Percentiles rank a stretch among this genome's conserved stretches.
These are phyloP conservation scores for Centropus unirufus DNA, from an alignment of 2,113 vertebrate genomes.

Conservation along the genomic window DNA sequence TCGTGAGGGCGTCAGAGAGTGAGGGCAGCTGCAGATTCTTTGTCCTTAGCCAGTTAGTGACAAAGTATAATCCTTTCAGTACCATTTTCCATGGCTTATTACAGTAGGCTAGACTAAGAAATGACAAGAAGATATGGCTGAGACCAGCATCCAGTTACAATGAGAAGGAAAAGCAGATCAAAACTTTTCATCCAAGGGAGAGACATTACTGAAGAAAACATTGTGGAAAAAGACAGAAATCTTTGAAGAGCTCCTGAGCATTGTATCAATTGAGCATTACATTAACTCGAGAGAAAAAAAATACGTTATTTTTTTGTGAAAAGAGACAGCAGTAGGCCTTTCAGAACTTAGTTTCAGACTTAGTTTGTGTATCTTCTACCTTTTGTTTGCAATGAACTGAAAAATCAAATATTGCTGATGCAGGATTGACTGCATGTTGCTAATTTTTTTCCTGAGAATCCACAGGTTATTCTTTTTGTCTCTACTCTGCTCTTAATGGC, in stretches of 20 bases:
- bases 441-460: not conserved
- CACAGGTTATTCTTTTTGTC: not conserved
- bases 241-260: not conserved
- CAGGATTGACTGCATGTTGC: not conserved
- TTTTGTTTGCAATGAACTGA: not conserved
- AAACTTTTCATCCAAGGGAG: not conserved
- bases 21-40: not conserved
- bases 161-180: not conserved
- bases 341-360: not conserved
- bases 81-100: not conserved
- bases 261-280: not conserved
- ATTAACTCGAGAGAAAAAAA: not conserved
- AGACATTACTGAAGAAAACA: not conserved
- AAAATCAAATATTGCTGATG: not conserved
- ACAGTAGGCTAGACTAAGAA: not conserved
- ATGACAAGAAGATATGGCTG: not conserved
- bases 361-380: fast-evolving
- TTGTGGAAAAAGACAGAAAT: not conserved
- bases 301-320: not conserved
- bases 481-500: not conserved
- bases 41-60: not conserved
- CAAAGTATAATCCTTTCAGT: not conserved
- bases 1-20: not conserved
- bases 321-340: not conserved
- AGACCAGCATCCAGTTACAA: not conserved